Percentiles rank a stretch among this genome's conserved stretches.
phyloP scores from a whole-genome alignment of 1,140 invertebrate species.

The Adelges cooleyi region DNA sequence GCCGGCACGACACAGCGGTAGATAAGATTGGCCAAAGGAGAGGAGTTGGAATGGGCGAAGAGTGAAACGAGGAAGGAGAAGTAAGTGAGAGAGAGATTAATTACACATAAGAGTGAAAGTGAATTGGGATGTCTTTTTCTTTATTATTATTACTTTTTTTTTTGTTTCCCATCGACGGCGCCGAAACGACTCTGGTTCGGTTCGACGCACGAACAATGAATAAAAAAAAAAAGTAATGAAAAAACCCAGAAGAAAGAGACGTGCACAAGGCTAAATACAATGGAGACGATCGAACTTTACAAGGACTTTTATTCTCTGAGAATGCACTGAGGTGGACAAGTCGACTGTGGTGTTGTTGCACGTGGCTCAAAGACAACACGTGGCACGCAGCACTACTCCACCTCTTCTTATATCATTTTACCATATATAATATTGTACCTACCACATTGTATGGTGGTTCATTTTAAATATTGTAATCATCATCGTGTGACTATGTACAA shows the following conservation, averaged over 20 bases:
- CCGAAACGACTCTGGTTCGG: constrained; percentile 3
- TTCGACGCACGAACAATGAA: not conserved
- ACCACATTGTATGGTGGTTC: too few relatives aligned
- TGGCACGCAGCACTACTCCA: not conserved
- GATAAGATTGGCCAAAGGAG: too few relatives aligned
- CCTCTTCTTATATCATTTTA: too few relatives aligned
- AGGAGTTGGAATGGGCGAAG: too few relatives aligned
- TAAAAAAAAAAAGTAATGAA: too few relatives aligned
- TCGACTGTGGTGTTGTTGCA: not conserved
- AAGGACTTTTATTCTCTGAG: constrained; percentile 10
- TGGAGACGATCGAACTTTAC: constrained; percentile 27
- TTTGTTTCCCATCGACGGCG: not conserved
- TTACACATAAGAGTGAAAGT: constrained; percentile 22
- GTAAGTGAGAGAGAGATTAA: not conserved
- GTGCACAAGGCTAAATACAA: constrained; percentile 12
- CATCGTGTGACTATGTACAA: too few relatives aligned
- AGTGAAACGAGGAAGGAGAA: not conserved
- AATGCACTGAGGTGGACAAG: not conserved
- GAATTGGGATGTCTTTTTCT: not conserved
- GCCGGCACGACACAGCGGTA: too few relatives aligned
- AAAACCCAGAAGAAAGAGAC: too few relatives aligned
- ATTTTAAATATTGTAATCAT: too few relatives aligned
- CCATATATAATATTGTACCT: too few relatives aligned
- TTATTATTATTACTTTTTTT: too few relatives aligned
- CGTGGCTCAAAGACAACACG: constrained; percentile 11